A percentile compares a stretch with the other conserved stretches of the same genome.
Conservation (phyloP, 2,888 invertebrate genomes). For the Cryptocephalus moraei region DNA sequence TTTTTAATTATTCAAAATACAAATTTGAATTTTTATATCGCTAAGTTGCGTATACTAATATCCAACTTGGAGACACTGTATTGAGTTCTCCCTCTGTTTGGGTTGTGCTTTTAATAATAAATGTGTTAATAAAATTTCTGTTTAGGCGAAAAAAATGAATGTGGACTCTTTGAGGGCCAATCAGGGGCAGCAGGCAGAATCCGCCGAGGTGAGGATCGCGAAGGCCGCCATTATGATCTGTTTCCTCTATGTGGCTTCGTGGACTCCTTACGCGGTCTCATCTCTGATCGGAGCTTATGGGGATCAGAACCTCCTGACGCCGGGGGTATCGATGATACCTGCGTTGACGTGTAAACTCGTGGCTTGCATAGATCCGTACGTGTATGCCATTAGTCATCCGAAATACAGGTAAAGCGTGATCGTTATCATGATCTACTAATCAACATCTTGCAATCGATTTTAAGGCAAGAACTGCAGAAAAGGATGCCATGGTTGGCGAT, state of each 20-base stretch:
- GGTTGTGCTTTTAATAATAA: too few species aligned
- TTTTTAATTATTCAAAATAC: too few species aligned
- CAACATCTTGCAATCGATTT: constrained; percentile 9
- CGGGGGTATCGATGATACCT: constrained; percentile 76
- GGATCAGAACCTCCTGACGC: constrained; percentile 59
- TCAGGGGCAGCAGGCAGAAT: constrained; percentile 53
- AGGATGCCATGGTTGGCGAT: constrained; percentile 71
- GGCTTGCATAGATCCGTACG: constrained; percentile 86
- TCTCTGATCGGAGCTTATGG: constrained; percentile 77
- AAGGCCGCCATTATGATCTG: constrained; percentile 83
- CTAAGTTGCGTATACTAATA: too few species aligned
- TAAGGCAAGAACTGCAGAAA: constrained; percentile 66
- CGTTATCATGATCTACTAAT: background rate
- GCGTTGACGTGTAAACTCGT: constrained; percentile 80
- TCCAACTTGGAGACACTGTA: too few species aligned
- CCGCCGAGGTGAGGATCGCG: constrained; percentile 76
- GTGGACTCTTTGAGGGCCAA: constrained; percentile 71
- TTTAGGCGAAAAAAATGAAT: constrained; percentile 80
- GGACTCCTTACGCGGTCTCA: constrained; percentile 83
- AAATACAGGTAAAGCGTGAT: constrained; percentile 54
- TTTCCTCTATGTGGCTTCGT: constrained; percentile 74
- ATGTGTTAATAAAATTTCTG: background rate
- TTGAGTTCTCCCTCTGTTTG: too few species aligned
- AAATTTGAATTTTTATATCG: too few species aligned
- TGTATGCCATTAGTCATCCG: constrained; percentile 86